These are phyloP conservation scores for Barbus barbus DNA, from an alignment of 2,113 vertebrate species.

Conservation along the genomic window DNA sequence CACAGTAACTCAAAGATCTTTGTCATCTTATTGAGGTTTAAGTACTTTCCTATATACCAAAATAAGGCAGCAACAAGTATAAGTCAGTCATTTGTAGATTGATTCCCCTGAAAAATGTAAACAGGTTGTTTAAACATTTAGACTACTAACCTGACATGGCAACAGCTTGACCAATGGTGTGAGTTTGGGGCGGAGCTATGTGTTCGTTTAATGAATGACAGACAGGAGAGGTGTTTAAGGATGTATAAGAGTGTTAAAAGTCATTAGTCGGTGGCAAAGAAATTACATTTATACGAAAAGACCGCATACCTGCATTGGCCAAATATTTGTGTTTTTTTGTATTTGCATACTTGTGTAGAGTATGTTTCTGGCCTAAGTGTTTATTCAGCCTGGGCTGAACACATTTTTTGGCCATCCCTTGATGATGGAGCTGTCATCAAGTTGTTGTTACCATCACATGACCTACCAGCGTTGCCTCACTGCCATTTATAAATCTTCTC, in stretches of 20 bases:
- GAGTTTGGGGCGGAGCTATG: background rate
- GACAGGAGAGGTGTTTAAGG: background rate
- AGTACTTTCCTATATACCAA: background rate
- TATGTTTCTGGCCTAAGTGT: background rate
- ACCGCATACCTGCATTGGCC: background rate
- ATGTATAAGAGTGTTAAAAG: background rate
- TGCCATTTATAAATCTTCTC: background rate
- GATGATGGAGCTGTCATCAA: background rate
- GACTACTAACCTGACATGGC: background rate
- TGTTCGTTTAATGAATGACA: background rate
- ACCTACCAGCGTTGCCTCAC: background rate
- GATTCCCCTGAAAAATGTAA: slow-evolving; percentile 1
- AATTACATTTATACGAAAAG: background rate
- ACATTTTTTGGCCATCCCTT: background rate
- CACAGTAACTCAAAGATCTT: background rate
- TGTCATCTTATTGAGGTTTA: background rate
- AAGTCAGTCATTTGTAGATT: background rate
- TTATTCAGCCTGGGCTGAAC: no score
- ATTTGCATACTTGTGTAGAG: background rate
- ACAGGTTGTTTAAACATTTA: background rate
- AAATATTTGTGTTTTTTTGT: background rate
- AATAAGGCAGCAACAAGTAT: background rate
- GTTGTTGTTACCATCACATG: background rate
- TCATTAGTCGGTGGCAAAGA: background rate
- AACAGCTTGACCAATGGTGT: background rate